phyloP scores from a whole-genome alignment of 2,113 vertebrate species.

The Nothoprocta perdicaria region DNA sequence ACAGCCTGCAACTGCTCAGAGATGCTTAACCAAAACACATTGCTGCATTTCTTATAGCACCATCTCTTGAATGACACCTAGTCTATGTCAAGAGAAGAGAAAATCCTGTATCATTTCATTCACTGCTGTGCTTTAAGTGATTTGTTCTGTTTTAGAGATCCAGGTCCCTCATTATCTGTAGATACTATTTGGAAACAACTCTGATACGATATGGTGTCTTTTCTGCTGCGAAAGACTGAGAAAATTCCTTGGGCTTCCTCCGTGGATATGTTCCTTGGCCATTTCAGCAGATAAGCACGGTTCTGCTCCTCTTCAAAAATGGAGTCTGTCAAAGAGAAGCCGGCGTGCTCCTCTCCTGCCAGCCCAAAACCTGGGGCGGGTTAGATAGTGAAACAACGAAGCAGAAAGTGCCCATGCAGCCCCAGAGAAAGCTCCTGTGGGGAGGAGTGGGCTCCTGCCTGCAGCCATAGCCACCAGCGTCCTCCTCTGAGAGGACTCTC shows the following conservation, averaged over 20 bases:
- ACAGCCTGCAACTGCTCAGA: conserved; percentile 18
- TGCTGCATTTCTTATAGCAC: background rate
- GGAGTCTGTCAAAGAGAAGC: background rate
- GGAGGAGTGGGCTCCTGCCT: background rate
- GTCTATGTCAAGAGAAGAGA: background rate
- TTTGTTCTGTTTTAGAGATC: background rate
- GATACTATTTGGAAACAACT: background rate
- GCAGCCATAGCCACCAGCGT: accelerated
- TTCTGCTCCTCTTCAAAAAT: background rate
- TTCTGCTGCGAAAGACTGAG: background rate
- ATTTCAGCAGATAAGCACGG: background rate
- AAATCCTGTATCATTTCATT: background rate
- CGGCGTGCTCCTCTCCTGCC: background rate
- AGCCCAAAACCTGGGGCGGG: accelerated
- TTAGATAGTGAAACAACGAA: background rate
- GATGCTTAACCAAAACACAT: background rate
- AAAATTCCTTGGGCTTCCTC: background rate
- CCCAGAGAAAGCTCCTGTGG: no score
- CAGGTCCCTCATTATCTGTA: background rate
- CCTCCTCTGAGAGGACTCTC: background rate
- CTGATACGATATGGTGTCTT: background rate
- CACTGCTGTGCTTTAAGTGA: background rate
- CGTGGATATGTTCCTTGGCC: background rate
- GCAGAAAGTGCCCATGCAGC: background rate
- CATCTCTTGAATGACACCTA: background rate